Evolutionary conservation across 2,797 vertebrate species (phyloP), one percentile per base, ranked within the genome.

Genomic region (Nothura maculosa): DNA sequence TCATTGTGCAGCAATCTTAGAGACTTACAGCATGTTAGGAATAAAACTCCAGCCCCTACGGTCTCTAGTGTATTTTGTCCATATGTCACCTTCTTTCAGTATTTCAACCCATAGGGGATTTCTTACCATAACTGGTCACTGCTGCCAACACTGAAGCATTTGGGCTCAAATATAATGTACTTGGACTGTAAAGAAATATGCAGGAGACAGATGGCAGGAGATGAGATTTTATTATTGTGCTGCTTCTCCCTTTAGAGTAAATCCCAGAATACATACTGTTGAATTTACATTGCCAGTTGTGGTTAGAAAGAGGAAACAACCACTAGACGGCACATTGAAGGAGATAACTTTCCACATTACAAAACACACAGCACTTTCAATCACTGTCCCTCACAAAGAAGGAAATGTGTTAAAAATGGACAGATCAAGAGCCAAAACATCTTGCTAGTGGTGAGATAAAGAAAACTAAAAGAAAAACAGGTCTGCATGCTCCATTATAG

Each of bases 181-280:
- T 94, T 84, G 72, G 62, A 80, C 87, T 88, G 67, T 90, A 94
- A 95, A 94, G 91, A 92, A 89, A 90, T 85, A 94, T 92, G 73
- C 73, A 81, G 47, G 52, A 87, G 84, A 91, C 92, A 96, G 94
- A 95, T 96, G 94, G 94, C 27, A 85, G 34, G 63, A 92, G 88
- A 95, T 91, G 78, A 94, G 87, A 92, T 85, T 95, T 95, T 94
- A 94, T 93, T 95, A 75, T 82, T 90, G 50, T 90, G 45, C 30
- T 55, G 38, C 61, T 90, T 87, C n/a, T 87, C 72, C 64, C 91
- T 95, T 88, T 70, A 89, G 70, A 87, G 68, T 81, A 95, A 93
- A 94, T 95, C 92, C 75, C 78, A 94, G 81, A 90, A 86, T 90
- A 72, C 34, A 60, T 69, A 47, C 62, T 73, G 55, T 76, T 92